Percentiles rank a stretch among this genome's conserved stretches.
Evolutionary conservation across 2,113 vertebrate genomes (phyloP).

Genomic region (Dipodomys spectabilis): DNA sequence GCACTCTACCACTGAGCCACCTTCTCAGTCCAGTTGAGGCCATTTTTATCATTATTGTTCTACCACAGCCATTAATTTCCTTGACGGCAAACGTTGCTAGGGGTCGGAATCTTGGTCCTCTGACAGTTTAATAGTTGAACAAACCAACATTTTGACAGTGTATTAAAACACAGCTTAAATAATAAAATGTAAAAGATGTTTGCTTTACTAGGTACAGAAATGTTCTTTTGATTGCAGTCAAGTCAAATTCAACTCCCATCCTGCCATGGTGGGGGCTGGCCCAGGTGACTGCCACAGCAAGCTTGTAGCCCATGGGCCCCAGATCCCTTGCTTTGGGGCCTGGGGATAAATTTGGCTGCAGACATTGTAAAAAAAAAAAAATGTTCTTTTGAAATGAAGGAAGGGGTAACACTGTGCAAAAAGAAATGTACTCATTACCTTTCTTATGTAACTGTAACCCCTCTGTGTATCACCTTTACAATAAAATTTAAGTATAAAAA

Average conservation of each 20-base stretch:
- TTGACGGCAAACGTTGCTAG: constrained; percentile 7
- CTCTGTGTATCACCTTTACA: no score
- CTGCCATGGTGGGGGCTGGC: constrained; percentile 46
- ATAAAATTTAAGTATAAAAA: no score
- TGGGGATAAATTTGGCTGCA: constrained; percentile 73
- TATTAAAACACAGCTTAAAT: not conserved
- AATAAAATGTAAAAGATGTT: not conserved
- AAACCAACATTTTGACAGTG: constrained; percentile 8
- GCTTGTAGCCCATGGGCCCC: constrained; percentile 64
- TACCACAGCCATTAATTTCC: not conserved
- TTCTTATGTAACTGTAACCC: no score
- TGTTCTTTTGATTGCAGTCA: constrained; percentile 59
- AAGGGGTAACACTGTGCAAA: no score
- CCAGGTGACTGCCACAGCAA: constrained; percentile 78
- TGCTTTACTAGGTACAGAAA: constrained; percentile 10
- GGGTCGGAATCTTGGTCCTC: not conserved
- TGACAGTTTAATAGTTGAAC: constrained; percentile 8
- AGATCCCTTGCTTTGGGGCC: not conserved
- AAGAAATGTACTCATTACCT: no score
- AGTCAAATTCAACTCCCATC: constrained; percentile 73
- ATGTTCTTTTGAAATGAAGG: not conserved
- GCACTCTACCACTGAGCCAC: no score
- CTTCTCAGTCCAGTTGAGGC: no score
- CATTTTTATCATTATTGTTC: not conserved
- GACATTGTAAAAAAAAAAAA: constrained; percentile 44